Evolutionary conservation across 2,113 vertebrate species (phyloP), one percentile per base, ranked within the genome.

Genomic region (Apodemus speciosus): DNA sequence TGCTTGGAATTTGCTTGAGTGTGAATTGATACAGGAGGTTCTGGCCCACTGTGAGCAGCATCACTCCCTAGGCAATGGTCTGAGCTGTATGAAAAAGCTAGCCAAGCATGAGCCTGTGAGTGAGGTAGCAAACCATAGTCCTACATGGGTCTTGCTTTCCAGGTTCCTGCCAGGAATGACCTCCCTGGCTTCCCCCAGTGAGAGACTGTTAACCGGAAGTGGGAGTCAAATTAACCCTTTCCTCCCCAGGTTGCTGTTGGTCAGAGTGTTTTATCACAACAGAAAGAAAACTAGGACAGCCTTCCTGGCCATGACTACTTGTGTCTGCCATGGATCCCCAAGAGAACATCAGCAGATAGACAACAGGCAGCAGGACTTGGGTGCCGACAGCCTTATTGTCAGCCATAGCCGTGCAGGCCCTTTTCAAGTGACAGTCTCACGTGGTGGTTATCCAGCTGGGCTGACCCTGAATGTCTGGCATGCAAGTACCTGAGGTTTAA

Each of bases 331-430:
- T 30, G 43, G 27, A 32, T 38, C 25, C 23, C 30, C 6, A 3
- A 51, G 27, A 23, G 2, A 62, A 25, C 58, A 91, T 43, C 23
- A 64, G 35, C 10, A 43, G 20, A 18, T 6, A 73, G 49, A 20
- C 5, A n/a, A 60, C 8, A 40, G 68, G 18, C 43, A 25, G 49
- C 38, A 56, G 46, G 40, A 71, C 18, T 35, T 46, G 64, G 75
- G 38, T 6, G 0, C n/a, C 13, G 11, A 40, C 7, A 27, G 35
- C 35, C 32, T 71, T 25, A 18, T 23, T 18, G 13, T 53, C 0
- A 7, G n/a, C 76, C 1, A 23, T 11, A 62, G 25, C 7, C 32
- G 14, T 13, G 18, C n/a, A n/a, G 64, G 2, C 2, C 66, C 35
- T 56, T 23, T 38, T 40, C 21, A 71, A n/a, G 23, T 38, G 66